A percentile compares a stretch with the other conserved stretches of the same genome.
These are phyloP conservation scores for Lagenorhynchus albirostris DNA, from an alignment of 2,113 vertebrate genomes.

Conservation along the genomic window DNA sequence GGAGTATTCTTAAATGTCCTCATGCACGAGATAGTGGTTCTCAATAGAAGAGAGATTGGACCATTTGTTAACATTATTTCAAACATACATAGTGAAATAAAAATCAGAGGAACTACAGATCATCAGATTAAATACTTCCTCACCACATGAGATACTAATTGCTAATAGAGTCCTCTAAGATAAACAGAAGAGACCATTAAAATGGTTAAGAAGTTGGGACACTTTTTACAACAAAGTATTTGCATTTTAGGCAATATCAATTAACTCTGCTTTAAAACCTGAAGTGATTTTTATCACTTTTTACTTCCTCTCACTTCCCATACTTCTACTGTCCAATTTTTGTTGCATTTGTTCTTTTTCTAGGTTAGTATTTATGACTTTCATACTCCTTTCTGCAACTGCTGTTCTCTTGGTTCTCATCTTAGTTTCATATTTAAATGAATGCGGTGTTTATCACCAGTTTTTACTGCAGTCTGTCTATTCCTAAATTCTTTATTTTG, in stretches of 20 bases:
- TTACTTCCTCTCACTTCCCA: background rate
- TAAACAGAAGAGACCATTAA: background rate
- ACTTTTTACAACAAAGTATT: background rate
- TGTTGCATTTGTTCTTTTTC: background rate
- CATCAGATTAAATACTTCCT: background rate
- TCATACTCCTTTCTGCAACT: background rate
- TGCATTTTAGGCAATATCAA: background rate
- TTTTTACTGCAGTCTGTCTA: background rate
- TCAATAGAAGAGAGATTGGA: background rate
- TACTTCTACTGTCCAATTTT: background rate
- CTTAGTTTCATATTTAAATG: background rate
- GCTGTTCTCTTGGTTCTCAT: background rate
- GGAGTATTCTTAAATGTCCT: background rate
- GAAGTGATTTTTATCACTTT: background rate
- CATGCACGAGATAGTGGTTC: background rate
- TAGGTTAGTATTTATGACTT: background rate
- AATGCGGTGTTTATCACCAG: background rate
- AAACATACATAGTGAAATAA: slow-evolving; percentile 12
- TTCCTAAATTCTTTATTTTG: slow-evolving; percentile 19
- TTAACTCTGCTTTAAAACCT: background rate
- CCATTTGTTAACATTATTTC: background rate
- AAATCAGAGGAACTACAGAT: background rate
- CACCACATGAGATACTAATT: background rate
- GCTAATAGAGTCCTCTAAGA: background rate
- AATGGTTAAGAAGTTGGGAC: background rate